Base-by-base conservation (phyloP, 2,797 vertebrate species). In the Spatula versicolor region DNA sequence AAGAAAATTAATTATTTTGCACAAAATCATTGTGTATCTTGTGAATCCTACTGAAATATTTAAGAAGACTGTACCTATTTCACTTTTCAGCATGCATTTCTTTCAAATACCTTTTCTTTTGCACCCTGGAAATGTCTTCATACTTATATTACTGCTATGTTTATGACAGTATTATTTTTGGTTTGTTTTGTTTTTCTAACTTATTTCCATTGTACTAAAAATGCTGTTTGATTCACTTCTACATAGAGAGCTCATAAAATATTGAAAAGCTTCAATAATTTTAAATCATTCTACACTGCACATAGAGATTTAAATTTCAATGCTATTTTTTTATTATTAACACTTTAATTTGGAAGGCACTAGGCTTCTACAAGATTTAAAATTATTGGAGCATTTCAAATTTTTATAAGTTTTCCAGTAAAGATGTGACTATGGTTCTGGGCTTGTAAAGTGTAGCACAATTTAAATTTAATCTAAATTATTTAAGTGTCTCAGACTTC, bases 391-490 rank as follows among this genome's bases (percentile, higher is more conserved):
- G 87, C 96, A 96, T 97, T 98, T 98, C 97, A 97, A 97, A 97
- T 96, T 98, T 98, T 98, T 98, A 98, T 98, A 98, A 98, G 96
- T 92, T 97, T 97, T 96, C 85, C 68, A 93, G 96, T 97, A 97
- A 98, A 96, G 85, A 96, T 97, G 89, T 95, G 95, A 81, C 91
- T 97, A 22, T 95, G 96, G 86, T 96, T 97, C 92, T 97, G 90
- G 79, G 78, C 92, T 97, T 98, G 85, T 96, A 97, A 97, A 97
- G 86, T 94, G 93, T 95, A 97, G 76, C 84, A 94, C 93, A 97
- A 97, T 97, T 98, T 97, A 97, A 97, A 97, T 94, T 97, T 97
- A 97, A 97, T 97, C 91, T 98, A 96, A 98, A 98, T 97, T 97
- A 98, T 98, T 98, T 97, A 98, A 97, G 73, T 94, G 58, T 45